Evolutionary conservation across 1,140 invertebrate genomes (phyloP), one percentile per base, ranked within the genome.

Genomic region (Calycopis cecrops): DNA sequence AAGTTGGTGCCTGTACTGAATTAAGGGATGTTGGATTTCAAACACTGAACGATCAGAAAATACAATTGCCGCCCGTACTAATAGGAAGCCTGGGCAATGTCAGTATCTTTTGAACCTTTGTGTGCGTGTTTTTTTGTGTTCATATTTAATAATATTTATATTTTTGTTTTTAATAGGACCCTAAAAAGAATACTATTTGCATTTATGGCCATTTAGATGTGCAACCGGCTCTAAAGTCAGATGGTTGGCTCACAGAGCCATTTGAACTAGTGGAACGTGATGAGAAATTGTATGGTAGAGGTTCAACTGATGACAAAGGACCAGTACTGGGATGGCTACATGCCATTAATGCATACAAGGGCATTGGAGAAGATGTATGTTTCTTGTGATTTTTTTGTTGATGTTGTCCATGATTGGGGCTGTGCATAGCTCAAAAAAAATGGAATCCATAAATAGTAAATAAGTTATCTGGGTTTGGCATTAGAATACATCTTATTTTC

Each of bases 131-230:
- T 12, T 12, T 28, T 51, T 42, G 17, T 52, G 18, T 10, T 9
- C 42, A 17, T 37, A 35, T 50, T 28, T 52, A 16, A 37, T 18
- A 37, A 33, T 49, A 16, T 54, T 37, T 17, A 38, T 18, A 11
- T 17, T 42, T 55, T 54, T 44, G 54, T 59, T 56, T 51, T 42
- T 70, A 67, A 52, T 55, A 89, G 80, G 96, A 99, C 80, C 88
- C 92, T 0, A 91, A 91, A 6, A 98, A 98, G 79, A 95, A 97
- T 70, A 99, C 98, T 12, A 91, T 99, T 42, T 92, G 96, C 51
- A 90, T 99, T 48, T 99, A 99, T 88, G 98, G 98, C 0, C 98
- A 99, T 89, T 91, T 99, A 69, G 98, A 99, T 91, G 98, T 99
- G 1, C 98, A 99, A 82, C 98, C 98, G 42, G 98, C 98, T 8